Conservation (phyloP, 2,113 vertebrate species). For the Procapra przewalskii region DNA sequence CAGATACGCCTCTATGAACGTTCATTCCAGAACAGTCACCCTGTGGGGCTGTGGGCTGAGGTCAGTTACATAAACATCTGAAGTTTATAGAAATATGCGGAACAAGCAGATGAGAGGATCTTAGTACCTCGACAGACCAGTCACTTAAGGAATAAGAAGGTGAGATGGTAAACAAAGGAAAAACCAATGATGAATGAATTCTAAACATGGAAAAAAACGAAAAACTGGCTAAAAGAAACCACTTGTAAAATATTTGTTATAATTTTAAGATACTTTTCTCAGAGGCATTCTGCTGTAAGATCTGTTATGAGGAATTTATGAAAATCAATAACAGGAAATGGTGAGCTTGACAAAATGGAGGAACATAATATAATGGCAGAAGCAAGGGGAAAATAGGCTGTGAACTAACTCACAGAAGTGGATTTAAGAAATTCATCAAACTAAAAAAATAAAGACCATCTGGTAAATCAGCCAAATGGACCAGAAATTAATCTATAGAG, state of each 20-base stretch:
- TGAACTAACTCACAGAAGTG: background rate
- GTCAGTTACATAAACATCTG: background rate
- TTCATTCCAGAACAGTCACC: background rate
- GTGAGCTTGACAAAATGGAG: background rate
- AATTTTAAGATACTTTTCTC: conserved; percentile 18
- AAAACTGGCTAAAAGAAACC: background rate
- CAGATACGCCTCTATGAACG: background rate
- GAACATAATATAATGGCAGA: background rate
- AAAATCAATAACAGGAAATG: conserved; percentile 26
- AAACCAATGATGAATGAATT: background rate
- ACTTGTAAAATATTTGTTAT: background rate
- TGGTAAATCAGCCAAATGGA: background rate
- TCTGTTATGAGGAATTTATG: background rate
- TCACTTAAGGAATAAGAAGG: background rate
- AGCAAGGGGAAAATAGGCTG: background rate
- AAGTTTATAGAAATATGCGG: background rate
- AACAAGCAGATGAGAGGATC: background rate
- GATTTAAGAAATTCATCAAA: background rate
- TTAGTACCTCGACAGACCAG: background rate
- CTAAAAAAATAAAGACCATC: background rate
- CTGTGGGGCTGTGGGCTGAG: background rate
- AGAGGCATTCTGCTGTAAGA: background rate
- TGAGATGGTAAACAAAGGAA: background rate
- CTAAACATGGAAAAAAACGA: background rate
- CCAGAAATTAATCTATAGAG: background rate